Evolutionary conservation across 2,113 vertebrate species (phyloP), one percentile per base, ranked within the genome.

Genomic region (Rattus rattus): DNA sequence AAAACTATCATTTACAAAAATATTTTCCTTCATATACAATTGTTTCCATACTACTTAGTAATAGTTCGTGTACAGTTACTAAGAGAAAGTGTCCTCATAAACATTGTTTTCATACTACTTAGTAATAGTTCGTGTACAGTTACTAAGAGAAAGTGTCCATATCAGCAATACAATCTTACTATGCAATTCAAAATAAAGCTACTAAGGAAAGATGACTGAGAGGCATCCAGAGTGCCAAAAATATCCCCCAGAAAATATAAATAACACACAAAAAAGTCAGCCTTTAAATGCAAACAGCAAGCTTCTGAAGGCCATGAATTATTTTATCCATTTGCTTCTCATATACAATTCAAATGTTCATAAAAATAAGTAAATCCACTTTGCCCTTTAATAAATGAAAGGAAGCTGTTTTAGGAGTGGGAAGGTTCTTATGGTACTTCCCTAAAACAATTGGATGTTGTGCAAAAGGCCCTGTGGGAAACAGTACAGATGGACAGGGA

Each of bases 351-450:
- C 28, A 96, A 95, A 52, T 65, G 26, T 1, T 28, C 79, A 26
- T 26, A 86, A 94, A 94, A 80, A 90, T 43, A 77, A 77, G 81
- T 61, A 94, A 61, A 72, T 36, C 6, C 22, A 92, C 67, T 88
- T 73, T 86, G 91, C 43, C n/a, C 33, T 49, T 92, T 77, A 88
- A 89, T 81, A 95, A 92, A 70, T 92, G 73, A 63, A n/a, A 92
- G 88, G 52, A 14, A 59, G 30, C 59, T 92, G 1, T 73, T 52
- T 87, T 69, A 36, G 39, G 90, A 95, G 87, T 86, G 39, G 24
- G 47, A 95, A 83, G 84, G 36, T 24, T 70, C 36, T 56, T 70
- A 56, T 4, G 30, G 86, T 89, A 89, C 59, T 91, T 36, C 47
- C 75, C 47, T 43, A 49, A 95, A 96, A 93, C 24, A 92, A 90